Conservation (phyloP, 2,113 vertebrate species). For the Tetraodon nigroviridis region DNA sequence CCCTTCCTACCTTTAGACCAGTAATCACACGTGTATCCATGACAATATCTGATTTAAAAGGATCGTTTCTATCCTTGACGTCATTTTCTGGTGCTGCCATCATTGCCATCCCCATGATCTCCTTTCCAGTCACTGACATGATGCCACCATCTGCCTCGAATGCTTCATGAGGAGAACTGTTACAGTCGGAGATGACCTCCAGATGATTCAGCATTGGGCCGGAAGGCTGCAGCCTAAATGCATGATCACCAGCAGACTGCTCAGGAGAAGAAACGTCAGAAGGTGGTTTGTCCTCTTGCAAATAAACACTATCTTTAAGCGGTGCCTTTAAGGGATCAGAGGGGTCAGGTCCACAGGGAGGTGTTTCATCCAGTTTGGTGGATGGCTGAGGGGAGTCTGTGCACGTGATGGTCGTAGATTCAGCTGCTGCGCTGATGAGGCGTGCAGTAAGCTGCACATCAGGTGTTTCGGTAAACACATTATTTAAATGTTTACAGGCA, state of each 20-base stretch:
- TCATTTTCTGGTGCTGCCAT: neutral
- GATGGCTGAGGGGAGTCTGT: slow-evolving; percentile 20
- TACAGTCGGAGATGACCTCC: slow-evolving; percentile 58
- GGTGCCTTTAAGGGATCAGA: slow-evolving; percentile 1
- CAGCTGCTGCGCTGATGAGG: slow-evolving; percentile 12
- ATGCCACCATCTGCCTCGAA: slow-evolving; percentile 26
- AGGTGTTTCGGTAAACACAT: neutral
- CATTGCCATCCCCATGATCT: slow-evolving; percentile 18
- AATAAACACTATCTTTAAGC: slow-evolving; percentile 3
- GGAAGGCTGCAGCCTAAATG: slow-evolving; percentile 43
- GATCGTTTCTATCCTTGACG: slow-evolving; percentile 10
- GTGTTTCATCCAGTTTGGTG: slow-evolving; percentile 29
- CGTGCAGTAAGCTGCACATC: slow-evolving; percentile 7
- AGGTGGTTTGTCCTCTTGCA: slow-evolving; percentile 25
- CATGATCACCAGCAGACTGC: slow-evolving; percentile 38
- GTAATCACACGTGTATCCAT: neutral
- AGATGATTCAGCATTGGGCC: slow-evolving; percentile 69
- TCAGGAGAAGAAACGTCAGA: slow-evolving; percentile 29
- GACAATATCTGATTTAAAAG: slow-evolving; percentile 2
- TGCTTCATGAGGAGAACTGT: slow-evolving; percentile 43
- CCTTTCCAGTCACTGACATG: slow-evolving; percentile 17
- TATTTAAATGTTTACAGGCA: slow-evolving; percentile 10
- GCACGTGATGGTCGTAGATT: slow-evolving; percentile 13
- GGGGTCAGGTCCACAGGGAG: slow-evolving; percentile 8
- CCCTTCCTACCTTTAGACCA: slow-evolving; percentile 4